phyloP scores from a whole-genome alignment of 2,888 invertebrate genomes.

The Mesorhabditis sp. region DNA sequence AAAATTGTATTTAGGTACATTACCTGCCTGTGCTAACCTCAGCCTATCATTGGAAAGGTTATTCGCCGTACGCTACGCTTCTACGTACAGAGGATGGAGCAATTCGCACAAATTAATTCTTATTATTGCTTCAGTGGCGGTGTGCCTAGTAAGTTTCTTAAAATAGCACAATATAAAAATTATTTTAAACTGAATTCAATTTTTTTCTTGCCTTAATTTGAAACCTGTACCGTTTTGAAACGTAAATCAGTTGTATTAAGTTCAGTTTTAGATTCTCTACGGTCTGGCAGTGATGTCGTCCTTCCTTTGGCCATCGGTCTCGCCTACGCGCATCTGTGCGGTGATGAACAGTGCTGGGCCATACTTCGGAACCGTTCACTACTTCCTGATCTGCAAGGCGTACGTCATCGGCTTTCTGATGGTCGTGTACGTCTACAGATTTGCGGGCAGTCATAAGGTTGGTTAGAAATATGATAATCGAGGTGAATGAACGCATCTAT shows the following conservation, averaged over 20 bases:
- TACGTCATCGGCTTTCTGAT: slow-evolving; percentile 22
- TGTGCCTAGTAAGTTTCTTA: not conserved
- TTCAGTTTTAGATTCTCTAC: not conserved
- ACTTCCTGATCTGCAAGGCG: slow-evolving; percentile 23
- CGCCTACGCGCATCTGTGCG: slow-evolving; percentile 23
- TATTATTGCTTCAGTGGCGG: not conserved
- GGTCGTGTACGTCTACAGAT: no score
- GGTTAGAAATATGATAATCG: no score
- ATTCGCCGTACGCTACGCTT: slow-evolving; percentile 8
- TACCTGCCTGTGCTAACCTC: not conserved
- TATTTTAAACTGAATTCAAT: not conserved
- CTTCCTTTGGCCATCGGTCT: not conserved
- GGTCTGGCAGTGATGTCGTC: slow-evolving; percentile 6
- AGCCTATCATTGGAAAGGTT: not conserved
- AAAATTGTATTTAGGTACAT: not conserved
- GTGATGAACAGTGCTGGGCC: slow-evolving; percentile 35
- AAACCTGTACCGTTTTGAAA: not conserved
- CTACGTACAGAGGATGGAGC: not conserved
- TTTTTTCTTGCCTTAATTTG: not conserved
- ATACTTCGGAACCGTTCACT: slow-evolving; percentile 31
- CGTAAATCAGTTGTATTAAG: not conserved
- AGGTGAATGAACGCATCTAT: no score
- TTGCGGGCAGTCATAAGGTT: no score
- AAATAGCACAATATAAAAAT: not conserved
- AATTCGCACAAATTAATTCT: not conserved